Base-by-base conservation (phyloP, 2,888 invertebrate genomes). In the Xestia sexstrigata region DNA sequence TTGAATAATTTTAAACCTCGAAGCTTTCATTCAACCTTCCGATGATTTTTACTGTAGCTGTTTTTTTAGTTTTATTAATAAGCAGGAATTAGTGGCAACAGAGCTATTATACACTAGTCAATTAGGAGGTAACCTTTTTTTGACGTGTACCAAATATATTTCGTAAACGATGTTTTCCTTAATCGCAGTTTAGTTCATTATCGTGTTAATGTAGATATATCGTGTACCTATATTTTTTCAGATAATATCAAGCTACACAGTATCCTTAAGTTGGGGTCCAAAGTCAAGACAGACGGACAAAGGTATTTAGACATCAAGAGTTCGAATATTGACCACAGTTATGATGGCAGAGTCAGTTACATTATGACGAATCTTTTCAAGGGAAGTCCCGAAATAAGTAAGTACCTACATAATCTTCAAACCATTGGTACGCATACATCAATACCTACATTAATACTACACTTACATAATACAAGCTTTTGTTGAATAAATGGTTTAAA, bases 361-460 rank as follows among this genome's bases (percentile, higher is more conserved):
- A 85, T 83, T 17, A 89, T 95, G 85, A 93, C 93, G 8, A 94
- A 95, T 76, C 90, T 95, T 1, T 92, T 95, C 74, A 93, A 89
- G 84, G 90, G 91, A 63, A 95, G 89, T 74, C 91, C 93, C 15
- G 90, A 90, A 84, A 91, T 95, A 63, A 95, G 95, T 95, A 90
- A 93, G 95, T 83, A 42, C 13, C 15, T 68, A 62, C 13, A 20
- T 20, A 49, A 49, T 65, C 1, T 8, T 58, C 30, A 42, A 69
- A 42, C 42, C 23, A 2, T 55, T 30, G 15, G 11, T 39, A 17
- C n/a, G n/a, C n/a, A n/a, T n/a, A n/a, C n/a, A n/a, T n/a, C n/a
- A n/a, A n/a, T n/a, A 45, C 6, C 8, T 20, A 49, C 9, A 20
- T 35, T 62, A 15, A 60, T 35, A 5, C 6, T 35, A 35, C 6